Conservation (phyloP, 2,113 vertebrate species). For the Brachyistius frenatus region DNA sequence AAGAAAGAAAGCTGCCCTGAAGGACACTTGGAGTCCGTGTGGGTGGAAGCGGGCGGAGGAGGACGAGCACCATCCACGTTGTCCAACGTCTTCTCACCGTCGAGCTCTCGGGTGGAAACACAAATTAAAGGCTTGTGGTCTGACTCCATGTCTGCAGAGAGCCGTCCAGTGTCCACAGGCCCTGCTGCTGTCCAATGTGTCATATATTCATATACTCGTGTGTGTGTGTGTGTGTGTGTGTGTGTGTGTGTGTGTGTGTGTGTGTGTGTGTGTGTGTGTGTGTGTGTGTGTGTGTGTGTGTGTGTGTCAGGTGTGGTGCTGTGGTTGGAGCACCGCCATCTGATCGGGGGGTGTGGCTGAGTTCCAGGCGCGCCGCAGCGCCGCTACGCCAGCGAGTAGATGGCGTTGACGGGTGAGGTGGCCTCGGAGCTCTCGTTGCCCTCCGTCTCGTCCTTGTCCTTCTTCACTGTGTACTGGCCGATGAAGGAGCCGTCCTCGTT, state of each 20-base stretch:
- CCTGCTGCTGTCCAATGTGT: slow-evolving; percentile 44
- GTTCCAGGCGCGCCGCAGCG: not conserved
- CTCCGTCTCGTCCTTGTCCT: slow-evolving; percentile 99
- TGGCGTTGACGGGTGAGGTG: slow-evolving; percentile 97
- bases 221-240: slow-evolving; percentile 44
- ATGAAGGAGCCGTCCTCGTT: slow-evolving; percentile 99
- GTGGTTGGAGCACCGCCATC: slow-evolving; percentile 38
- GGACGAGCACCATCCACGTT: slow-evolving; percentile 57
- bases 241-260: too few species aligned
- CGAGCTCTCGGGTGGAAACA: slow-evolving; percentile 43
- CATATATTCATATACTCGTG: slow-evolving; percentile 55
- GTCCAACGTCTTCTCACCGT: slow-evolving; percentile 36
- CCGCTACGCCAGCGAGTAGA: slow-evolving; percentile 93
- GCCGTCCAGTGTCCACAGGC: slow-evolving; percentile 47
- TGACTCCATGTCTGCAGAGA: slow-evolving; percentile 40
- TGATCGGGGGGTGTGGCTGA: not conserved
- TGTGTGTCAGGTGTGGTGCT: slow-evolving; percentile 44
- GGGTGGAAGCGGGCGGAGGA: slow-evolving; percentile 49
- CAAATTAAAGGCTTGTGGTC: slow-evolving; percentile 65
- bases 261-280: not conserved
- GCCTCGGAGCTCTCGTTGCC: slow-evolving; percentile 99
- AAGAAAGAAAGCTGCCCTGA: slow-evolving; percentile 62
- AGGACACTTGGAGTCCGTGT: slow-evolving; percentile 80
- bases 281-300: slow-evolving; percentile 34
- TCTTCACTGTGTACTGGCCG: slow-evolving; percentile 98